A percentile compares a stretch with the other conserved stretches of the same genome.
Conservation (phyloP, 2,797 vertebrate genomes). For the Tokudaia muenninki region DNA sequence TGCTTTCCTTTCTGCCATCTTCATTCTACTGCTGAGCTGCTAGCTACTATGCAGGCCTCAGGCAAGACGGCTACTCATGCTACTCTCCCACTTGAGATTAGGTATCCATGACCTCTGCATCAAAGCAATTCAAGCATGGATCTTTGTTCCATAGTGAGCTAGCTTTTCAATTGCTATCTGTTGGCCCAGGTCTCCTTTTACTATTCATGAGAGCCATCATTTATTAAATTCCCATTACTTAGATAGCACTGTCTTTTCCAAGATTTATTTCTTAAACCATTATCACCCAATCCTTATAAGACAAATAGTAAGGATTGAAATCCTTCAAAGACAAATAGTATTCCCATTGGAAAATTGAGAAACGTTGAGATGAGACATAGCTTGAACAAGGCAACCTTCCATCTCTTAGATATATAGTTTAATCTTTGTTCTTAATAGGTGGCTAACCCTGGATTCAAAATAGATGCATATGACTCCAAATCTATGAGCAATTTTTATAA, state of each 20-base stretch:
- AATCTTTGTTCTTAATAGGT: not conserved
- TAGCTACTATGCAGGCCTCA: not conserved
- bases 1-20: not conserved
- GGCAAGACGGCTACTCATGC: no score
- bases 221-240: slow-evolving; percentile 75
- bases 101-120: not conserved
- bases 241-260: not conserved
- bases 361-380: not conserved
- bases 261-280: slow-evolving; percentile 52
- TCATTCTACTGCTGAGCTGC: not conserved
- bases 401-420: not conserved
- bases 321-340: not conserved
- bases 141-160: not conserved
- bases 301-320: no score
- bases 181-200: slow-evolving; percentile 43
- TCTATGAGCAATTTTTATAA: not conserved
- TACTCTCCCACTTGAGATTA: not conserved
- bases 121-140: not conserved
- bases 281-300: slow-evolving; percentile 35
- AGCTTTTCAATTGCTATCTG: slow-evolving; percentile 31
- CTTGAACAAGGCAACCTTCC: not conserved
- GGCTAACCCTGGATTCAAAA: not conserved
- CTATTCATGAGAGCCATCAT: slow-evolving; percentile 63
- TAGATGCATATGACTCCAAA: not conserved
- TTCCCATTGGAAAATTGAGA: not conserved